Base-by-base conservation (phyloP, 1,140 invertebrate species). In the Halictus rubicundus region DNA sequence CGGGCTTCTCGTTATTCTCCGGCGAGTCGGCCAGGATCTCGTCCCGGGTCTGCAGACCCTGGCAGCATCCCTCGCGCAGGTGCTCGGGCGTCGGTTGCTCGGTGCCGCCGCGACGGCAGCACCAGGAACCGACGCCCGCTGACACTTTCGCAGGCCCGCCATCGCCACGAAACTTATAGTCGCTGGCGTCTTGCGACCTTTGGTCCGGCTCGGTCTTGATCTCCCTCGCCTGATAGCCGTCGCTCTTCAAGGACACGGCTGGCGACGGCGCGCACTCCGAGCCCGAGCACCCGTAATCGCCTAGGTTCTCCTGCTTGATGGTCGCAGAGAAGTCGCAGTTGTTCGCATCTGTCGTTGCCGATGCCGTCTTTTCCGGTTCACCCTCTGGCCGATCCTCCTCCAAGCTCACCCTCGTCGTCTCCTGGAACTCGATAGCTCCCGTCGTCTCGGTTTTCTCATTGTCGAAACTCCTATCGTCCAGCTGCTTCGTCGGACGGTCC, bases 51-150 rank as follows among this genome's bases (percentile, higher is more conserved):
- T 95, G 95, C n/a, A 96, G 91, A 52, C 95, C 95, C 77, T 95
- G 93, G 87, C 96, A 96, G 78, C 95, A 95, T 37, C 95, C 96
- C 59, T 96, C 95, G 80, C 95, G 94, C n/a, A 96, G 87, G 88
- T 96, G 96, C 88, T 96, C 96, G 0, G 95, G 94, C 0, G 95
- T 96, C 37, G 95, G 95, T 57, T 95, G 94, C 65, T 95, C 94
- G 0, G 94, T 96, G 4, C 95, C 95, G 12, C 95, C 96, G 88
- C 95, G 94, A 59, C 95, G 94, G 90, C 96, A 96, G 82, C 96
- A 96, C 83, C 95, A 96, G 27, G 95, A 95, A 2, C 95, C 96
- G 21, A 93, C 85, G 80, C 93, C 93, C 16, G 94, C 93, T 72
- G 93, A 94, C 19, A 96, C 92, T 65, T 92, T 92, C 6, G 92